Conservation (phyloP, 2,113 vertebrate genomes). For the Datnioides undecimradiatus region DNA sequence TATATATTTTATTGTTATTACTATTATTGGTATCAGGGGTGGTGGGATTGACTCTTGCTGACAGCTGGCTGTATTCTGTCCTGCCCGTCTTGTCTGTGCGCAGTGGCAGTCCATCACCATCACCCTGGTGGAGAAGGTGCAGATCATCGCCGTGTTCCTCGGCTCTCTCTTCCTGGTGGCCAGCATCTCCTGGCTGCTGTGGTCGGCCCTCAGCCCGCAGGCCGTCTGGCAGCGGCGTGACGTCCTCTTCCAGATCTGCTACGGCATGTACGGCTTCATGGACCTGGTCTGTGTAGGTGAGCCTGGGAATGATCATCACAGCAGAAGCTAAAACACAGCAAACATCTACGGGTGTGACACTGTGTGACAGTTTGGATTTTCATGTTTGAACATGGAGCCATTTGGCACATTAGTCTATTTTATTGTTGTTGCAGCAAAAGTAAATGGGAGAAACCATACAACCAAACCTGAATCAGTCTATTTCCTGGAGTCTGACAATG, state of each 20-base stretch:
- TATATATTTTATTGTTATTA: not conserved
- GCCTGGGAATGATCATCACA: conserved; percentile 30
- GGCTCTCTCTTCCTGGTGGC: conserved; percentile 95
- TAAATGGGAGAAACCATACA: not conserved
- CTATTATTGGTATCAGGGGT: not conserved
- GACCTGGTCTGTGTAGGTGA: conserved; percentile 97
- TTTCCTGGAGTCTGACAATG: not conserved
- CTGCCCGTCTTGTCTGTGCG: not conserved
- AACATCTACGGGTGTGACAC: too few relatives aligned
- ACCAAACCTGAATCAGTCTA: not conserved
- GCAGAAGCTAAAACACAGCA: too few relatives aligned
- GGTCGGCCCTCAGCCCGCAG: conserved; percentile 95
- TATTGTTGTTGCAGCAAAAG: too few relatives aligned
- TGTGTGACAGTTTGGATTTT: too few relatives aligned
- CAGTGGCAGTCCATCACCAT: conserved; percentile 97
- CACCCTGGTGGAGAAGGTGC: conserved; percentile 98
- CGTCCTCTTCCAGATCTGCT: conserved; percentile 97
- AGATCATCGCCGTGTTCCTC: conserved; percentile 96
- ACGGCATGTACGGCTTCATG: conserved; percentile 99
- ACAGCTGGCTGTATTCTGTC: not conserved
- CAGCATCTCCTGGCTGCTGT: conserved; percentile 96
- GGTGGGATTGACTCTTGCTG: not conserved
- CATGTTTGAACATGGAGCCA: too few relatives aligned
- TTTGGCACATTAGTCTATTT: too few relatives aligned
- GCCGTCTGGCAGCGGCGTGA: conserved; percentile 95